These are phyloP conservation scores for Nomada hirtipes DNA, from an alignment of 2,888 invertebrate genomes.

Conservation along the genomic window DNA sequence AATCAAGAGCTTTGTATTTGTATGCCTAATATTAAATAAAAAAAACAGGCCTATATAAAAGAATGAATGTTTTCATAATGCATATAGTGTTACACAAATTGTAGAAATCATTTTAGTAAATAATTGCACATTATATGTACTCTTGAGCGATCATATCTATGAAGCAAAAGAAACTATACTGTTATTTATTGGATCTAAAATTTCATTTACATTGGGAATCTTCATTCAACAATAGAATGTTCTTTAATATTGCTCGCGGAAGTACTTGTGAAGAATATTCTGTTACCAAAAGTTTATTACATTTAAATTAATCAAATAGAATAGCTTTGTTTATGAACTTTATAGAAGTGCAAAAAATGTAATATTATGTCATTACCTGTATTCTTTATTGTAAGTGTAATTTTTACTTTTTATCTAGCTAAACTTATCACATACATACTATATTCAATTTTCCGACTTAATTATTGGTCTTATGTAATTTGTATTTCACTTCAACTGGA, in stretches of 20 bases:
- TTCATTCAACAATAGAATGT: neutral
- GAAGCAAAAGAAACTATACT: constrained; percentile 26
- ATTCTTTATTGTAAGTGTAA: neutral
- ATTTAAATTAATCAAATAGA: neutral
- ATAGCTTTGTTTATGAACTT: constrained; percentile 6
- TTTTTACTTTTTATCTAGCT: neutral
- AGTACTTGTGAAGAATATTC: neutral
- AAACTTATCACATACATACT: neutral
- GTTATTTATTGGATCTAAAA: constrained; percentile 23
- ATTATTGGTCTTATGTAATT: constrained; percentile 3
- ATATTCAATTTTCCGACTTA: neutral
- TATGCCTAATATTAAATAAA: constrained; percentile 23
- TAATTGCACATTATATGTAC: constrained; percentile 22
- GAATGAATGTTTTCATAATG: constrained; percentile 33
- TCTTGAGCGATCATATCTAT: constrained; percentile 31
- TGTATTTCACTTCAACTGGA: neutral
- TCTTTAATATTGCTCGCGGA: constrained; percentile 11
- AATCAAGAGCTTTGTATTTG: constrained; percentile 25
- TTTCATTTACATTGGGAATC: neutral
- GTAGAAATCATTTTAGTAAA: constrained; percentile 33
- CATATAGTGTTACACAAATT: constrained; percentile 25
- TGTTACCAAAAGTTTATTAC: neutral
- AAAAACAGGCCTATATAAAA: constrained; percentile 27
- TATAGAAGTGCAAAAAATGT: neutral
- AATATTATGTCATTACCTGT: constrained; percentile 11